Evolutionary conservation across 2,888 invertebrate species (phyloP).

Genomic region (Brassicogethes aeneus): DNA sequence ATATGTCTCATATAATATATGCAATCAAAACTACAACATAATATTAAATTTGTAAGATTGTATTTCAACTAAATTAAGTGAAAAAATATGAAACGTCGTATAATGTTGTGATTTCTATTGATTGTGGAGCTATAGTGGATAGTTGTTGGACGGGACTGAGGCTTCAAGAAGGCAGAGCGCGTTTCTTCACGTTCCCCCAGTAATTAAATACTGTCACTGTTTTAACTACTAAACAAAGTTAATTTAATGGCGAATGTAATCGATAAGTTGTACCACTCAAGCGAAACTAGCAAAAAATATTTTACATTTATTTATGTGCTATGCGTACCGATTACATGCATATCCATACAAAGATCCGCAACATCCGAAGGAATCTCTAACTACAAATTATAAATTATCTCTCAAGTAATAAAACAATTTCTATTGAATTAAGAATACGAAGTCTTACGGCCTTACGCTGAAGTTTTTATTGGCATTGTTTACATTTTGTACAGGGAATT

Average conservation of each 20-base stretch:
- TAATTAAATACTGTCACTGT: constrained; percentile 22
- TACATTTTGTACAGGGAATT: background rate
- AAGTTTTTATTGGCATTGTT: background rate
- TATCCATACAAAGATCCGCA: constrained; percentile 2
- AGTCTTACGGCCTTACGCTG: background rate
- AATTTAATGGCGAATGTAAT: constrained; percentile 17
- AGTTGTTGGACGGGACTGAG: too few relatives aligned
- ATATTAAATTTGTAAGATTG: too few relatives aligned
- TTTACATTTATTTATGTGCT: constrained; percentile 16
- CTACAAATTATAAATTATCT: constrained; percentile 3
- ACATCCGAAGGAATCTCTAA: background rate
- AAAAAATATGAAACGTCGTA: too few relatives aligned
- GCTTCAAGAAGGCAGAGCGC: constrained; percentile 13
- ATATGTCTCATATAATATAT: too few relatives aligned
- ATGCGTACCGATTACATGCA: constrained; percentile 6
- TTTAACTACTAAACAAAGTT: constrained; percentile 21
- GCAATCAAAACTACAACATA: too few relatives aligned
- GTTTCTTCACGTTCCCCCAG: constrained; percentile 19
- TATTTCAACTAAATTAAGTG: too few relatives aligned
- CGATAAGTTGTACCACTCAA: constrained; percentile 16
- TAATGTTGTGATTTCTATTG: too few relatives aligned
- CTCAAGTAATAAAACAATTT: constrained; percentile 2
- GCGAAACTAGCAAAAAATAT: constrained; percentile 14
- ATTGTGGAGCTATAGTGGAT: too few relatives aligned
- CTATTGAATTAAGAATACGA: constrained; percentile 2